These are phyloP conservation scores for Apoda limacodes DNA, from an alignment of 2,888 invertebrate species.

Conservation along the genomic window DNA sequence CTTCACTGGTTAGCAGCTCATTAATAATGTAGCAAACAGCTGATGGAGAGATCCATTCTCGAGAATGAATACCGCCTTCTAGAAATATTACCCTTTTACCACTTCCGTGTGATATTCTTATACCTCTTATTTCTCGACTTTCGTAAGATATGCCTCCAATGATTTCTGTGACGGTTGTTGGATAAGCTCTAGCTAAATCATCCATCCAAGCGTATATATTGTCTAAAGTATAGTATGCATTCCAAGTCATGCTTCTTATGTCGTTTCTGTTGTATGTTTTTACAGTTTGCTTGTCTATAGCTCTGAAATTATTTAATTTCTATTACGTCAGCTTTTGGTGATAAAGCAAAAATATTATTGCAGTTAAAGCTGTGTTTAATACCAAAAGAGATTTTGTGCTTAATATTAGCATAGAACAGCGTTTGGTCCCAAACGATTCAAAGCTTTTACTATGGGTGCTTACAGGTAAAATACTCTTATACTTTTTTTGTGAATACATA, in stretches of 20 bases:
- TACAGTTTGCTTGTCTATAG: constrained; percentile 59
- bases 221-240: constrained; percentile 69
- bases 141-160: constrained; percentile 53
- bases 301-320: constrained; percentile 33
- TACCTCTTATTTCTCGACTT: constrained; percentile 49
- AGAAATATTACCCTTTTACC: constrained; percentile 43
- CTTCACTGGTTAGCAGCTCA: constrained; percentile 67
- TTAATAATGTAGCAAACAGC: constrained; percentile 72
- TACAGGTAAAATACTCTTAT: no score
- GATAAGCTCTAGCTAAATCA: constrained; percentile 49
- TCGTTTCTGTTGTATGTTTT: constrained; percentile 31
- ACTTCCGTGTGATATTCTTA: constrained; percentile 56
- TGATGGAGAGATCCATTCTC: constrained; percentile 82
- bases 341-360: no score
- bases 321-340: background rate
- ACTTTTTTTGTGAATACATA: no score
- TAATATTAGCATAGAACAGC: no score
- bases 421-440: no score
- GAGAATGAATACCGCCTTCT: constrained; percentile 74
- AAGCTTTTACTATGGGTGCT: no score
- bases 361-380: background rate
- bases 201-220: constrained; percentile 73
- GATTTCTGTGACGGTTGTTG: constrained; percentile 46
- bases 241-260: constrained; percentile 60
- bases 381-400: no score